These are phyloP conservation scores for Congeria kusceri DNA, from an alignment of 2,888 invertebrate species.

Conservation along the genomic window DNA sequence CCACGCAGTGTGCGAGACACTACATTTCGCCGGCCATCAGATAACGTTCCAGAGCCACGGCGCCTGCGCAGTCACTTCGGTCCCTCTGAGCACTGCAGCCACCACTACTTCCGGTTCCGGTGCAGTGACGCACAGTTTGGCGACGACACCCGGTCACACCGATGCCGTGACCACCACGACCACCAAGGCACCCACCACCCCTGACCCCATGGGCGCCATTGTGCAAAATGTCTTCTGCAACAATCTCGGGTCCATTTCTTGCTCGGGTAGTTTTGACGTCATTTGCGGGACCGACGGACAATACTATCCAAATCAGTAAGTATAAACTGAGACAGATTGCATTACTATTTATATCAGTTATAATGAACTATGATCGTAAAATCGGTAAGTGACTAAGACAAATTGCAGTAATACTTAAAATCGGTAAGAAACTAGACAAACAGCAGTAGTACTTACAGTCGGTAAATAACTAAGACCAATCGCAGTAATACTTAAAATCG, in stretches of 20 bases:
- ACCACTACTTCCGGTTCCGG: background rate
- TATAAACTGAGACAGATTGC: background rate
- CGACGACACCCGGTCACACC: background rate
- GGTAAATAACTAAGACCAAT: no score
- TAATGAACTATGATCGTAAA: no score
- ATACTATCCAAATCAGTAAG: conserved; percentile 53
- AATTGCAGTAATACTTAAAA: no score
- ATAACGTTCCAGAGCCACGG: no score
- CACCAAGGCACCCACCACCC: conserved; percentile 11
- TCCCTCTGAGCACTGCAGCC: conserved; percentile 13
- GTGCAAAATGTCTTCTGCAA: conserved; percentile 52
- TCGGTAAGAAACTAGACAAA: no score
- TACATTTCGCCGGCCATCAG: no score
- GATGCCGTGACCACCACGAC: background rate
- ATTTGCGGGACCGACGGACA: conserved; percentile 55
- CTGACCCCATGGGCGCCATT: conserved; percentile 27
- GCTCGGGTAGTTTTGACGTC: conserved; percentile 25
- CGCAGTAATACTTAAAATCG: no score
- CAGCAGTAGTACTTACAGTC: no score
- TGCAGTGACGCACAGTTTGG: background rate
- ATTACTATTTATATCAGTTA: no score
- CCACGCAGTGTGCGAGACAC: no score
- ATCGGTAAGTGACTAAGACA: no score
- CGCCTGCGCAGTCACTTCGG: background rate
- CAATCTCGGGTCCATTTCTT: conserved; percentile 36